Evolutionary conservation across 2,888 invertebrate species (phyloP).

Genomic region (Eucriotettix oculatus): DNA sequence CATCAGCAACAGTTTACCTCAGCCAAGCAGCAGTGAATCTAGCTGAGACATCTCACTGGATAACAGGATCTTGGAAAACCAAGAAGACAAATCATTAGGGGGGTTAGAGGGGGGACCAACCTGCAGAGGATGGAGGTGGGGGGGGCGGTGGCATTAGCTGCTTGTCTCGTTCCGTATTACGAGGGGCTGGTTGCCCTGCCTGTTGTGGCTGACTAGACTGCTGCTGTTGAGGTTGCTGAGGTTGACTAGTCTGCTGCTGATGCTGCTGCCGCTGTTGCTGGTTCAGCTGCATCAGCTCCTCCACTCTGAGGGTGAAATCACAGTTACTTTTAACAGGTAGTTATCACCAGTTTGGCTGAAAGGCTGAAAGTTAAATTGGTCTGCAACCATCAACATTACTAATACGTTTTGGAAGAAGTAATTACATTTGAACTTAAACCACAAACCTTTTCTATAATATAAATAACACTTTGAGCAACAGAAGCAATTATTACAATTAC

Average conservation of each 20-base stretch:
- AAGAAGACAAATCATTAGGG: not conserved
- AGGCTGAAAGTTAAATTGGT: no score
- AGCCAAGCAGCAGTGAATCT: no score
- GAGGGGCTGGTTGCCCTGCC: constrained; percentile 1
- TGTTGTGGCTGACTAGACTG: constrained; percentile 8
- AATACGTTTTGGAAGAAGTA: no score
- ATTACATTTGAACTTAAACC: no score
- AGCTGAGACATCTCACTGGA: no score
- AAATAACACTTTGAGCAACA: no score
- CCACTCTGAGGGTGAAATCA: not conserved
- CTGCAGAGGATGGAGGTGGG: constrained; percentile 15
- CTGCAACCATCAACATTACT: no score
- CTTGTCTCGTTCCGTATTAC: constrained; percentile 13
- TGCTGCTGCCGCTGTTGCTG: not conserved
- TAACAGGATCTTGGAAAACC: not conserved
- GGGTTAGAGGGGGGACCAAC: constrained; percentile 13
- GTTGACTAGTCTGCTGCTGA: not conserved
- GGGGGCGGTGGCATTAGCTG: constrained; percentile 17
- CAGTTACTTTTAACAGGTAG: not conserved
- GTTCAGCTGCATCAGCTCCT: not conserved
- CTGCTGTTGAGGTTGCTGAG: constrained; percentile 9
- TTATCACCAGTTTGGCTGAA: not conserved
- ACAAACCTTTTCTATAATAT: no score
- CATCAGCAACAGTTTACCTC: no score
- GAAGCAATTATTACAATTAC: no score